A percentile compares a stretch with the other conserved stretches of the same genome.
Evolutionary conservation across 2,797 vertebrate genomes (phyloP).

Genomic region (Ambastaia sidthimunki): DNA sequence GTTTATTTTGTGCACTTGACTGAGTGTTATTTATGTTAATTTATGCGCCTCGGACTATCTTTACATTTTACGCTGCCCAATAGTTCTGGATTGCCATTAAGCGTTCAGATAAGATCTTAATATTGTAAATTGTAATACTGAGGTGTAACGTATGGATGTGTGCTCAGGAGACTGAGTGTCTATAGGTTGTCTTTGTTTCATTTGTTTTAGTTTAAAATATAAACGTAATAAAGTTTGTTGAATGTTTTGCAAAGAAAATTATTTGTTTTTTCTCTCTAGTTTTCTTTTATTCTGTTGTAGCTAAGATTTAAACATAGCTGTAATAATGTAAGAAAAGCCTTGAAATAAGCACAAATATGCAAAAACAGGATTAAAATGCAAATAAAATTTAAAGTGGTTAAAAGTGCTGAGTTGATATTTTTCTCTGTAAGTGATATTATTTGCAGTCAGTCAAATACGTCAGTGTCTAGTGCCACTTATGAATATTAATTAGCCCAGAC

Average conservation of each 20-base stretch:
- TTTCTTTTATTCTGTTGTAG: conserved; percentile 1
- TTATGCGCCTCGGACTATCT: conserved; percentile 51
- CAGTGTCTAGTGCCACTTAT: background rate
- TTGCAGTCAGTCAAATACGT: background rate
- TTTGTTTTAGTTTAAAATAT: conserved; percentile 30
- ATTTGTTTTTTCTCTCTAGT: background rate
- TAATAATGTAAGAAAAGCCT: background rate
- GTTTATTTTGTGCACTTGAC: conserved; percentile 45
- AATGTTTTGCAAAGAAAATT: background rate
- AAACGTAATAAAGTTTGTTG: conserved; percentile 27
- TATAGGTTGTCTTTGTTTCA: conserved; percentile 3
- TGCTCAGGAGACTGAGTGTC: background rate
- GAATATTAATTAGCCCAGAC: conserved; percentile 2
- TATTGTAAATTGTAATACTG: conserved; percentile 17
- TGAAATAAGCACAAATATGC: conserved; percentile 50
- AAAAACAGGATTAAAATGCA: conserved; percentile 41
- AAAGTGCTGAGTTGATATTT: too few species aligned
- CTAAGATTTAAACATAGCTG: background rate
- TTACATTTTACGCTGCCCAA: conserved; percentile 24
- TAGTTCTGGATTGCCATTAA: conserved; percentile 27
- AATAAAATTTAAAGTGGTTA: conserved; percentile 31
- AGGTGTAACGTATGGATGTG: conserved; percentile 16
- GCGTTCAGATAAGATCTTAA: conserved; percentile 33
- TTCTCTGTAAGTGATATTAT: background rate
- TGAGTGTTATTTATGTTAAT: conserved; percentile 59